These are phyloP conservation scores for Ommatoiulus sabulosus DNA, from an alignment of 2,888 invertebrate species.

Conservation along the genomic window DNA sequence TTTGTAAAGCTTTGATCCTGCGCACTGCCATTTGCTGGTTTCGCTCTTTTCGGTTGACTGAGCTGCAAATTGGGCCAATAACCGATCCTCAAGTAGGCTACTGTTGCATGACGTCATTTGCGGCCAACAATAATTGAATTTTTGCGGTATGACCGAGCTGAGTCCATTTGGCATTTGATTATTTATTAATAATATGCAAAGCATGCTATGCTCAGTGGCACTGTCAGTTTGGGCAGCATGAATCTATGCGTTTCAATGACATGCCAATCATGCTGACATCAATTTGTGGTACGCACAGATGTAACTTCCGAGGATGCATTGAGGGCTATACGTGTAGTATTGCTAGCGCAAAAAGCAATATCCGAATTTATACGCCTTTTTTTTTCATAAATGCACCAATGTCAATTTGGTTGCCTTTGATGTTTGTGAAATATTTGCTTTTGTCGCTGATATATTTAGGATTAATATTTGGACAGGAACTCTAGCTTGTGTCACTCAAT, in stretches of 20 bases:
- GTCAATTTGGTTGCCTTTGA: background rate
- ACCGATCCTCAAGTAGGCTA: background rate
- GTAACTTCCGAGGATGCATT: background rate
- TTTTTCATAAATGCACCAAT: background rate
- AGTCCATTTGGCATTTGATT: background rate
- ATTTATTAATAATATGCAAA: conserved; percentile 26
- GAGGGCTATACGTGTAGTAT: too few species aligned
- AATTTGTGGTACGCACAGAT: background rate
- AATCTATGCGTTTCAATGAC: background rate
- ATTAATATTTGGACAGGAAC: background rate
- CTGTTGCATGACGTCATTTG: background rate
- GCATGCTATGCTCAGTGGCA: background rate
- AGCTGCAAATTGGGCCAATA: background rate
- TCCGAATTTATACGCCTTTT: background rate
- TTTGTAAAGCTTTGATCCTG: too few species aligned
- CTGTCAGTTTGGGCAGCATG: background rate
- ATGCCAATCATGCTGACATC: conserved; percentile 9
- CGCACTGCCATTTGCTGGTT: background rate
- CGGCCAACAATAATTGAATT: background rate
- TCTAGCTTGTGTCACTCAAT: background rate
- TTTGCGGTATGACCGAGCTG: background rate
- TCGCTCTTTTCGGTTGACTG: background rate
- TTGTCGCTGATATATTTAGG: background rate
- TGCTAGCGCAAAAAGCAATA: background rate
- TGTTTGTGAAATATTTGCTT: background rate